Percentiles rank a stretch among this genome's conserved stretches.
Conservation (phyloP, 2,797 vertebrate genomes). For the Mareca penelope region DNA sequence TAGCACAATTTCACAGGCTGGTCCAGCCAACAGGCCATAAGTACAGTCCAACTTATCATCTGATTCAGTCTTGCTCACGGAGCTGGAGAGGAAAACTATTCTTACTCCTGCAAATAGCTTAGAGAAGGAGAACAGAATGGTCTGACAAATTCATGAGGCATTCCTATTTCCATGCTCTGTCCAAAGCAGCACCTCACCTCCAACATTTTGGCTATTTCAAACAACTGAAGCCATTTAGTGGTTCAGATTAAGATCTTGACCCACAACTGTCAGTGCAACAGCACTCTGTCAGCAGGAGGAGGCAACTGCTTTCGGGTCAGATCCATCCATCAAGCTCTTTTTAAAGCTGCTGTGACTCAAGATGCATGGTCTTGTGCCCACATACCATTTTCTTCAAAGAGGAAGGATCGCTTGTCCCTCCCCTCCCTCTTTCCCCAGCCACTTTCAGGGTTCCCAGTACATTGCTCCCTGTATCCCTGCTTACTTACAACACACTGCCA, state of each 20-base stretch:
- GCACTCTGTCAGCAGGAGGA: neutral
- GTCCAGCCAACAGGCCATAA: neutral
- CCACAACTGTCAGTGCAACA: neutral
- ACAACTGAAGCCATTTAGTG: neutral
- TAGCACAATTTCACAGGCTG: neutral
- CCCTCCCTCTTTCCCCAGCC: neutral
- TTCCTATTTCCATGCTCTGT: neutral
- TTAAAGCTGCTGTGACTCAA: neutral
- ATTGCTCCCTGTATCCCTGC: neutral
- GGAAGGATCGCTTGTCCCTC: neutral
- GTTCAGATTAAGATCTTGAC: neutral
- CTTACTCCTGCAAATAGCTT: neutral
- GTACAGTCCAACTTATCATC: neutral
- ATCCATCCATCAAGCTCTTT: neutral
- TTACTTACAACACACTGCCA: neutral
- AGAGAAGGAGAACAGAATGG: neutral
- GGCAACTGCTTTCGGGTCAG: neutral
- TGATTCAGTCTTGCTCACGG: neutral
- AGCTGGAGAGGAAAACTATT: neutral
- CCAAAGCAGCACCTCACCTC: neutral
- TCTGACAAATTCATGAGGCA: neutral
- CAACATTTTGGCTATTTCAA: neutral
- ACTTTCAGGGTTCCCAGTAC: neutral
- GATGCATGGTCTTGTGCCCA: neutral
- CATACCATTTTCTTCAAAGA: neutral